These are phyloP conservation scores for Polymixis flavicincta DNA, from an alignment of 2,888 invertebrate species.

Conservation along the genomic window DNA sequence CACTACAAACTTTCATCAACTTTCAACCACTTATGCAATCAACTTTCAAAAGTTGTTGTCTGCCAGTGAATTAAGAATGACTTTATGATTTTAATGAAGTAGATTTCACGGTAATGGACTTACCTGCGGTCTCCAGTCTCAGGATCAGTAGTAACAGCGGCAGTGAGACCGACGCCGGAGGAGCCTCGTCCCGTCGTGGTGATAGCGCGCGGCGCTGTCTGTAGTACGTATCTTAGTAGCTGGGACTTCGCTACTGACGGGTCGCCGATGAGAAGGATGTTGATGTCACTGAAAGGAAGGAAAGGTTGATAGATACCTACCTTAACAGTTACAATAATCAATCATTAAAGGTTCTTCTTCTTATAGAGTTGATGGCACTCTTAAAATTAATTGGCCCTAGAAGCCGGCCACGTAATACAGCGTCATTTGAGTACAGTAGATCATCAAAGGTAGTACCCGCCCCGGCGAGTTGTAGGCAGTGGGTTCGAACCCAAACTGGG, in stretches of 20 bases:
- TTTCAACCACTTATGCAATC: too few species aligned
- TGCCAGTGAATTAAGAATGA: too few species aligned
- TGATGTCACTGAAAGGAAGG: constrained; percentile 92
- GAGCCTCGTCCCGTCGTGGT: constrained; percentile 99
- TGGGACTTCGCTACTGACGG: constrained; percentile 99
- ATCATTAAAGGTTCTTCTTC: background rate
- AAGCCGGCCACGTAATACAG: too few species aligned
- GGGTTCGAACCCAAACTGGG: too few species aligned
- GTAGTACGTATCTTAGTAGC: constrained; percentile 97
- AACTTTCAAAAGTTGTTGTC: too few species aligned
- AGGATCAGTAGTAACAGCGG: constrained; percentile 98
- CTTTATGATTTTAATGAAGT: too few species aligned
- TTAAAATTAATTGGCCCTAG: background rate
- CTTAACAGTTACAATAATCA: too few species aligned
- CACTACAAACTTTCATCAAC: too few species aligned
- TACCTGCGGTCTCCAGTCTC: constrained; percentile 96
- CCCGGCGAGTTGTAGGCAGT: too few species aligned
- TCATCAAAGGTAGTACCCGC: too few species aligned
- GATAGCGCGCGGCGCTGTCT: constrained; percentile 98
- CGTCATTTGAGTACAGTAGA: too few species aligned
- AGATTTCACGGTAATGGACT: background rate
- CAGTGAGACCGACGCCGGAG: constrained; percentile 99
- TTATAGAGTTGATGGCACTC: background rate
- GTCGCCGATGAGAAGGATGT: constrained; percentile 98
- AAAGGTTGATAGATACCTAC: too few species aligned